Evolutionary conservation across 1,140 invertebrate genomes (phyloP), one percentile per base, ranked within the genome.

Genomic region (Meteorus sp.): DNA sequence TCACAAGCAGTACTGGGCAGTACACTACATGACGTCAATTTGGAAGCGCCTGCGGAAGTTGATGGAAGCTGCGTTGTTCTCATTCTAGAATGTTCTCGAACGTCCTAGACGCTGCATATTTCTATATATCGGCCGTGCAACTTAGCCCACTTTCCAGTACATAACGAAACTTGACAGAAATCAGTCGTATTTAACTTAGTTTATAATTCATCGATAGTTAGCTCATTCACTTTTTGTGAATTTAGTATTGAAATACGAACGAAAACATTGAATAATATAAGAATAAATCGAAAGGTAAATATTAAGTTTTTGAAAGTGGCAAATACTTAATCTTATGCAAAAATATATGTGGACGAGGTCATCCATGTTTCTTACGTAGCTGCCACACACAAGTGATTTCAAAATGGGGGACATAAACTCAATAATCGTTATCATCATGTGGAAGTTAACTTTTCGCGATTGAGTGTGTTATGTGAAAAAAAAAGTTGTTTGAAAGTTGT

Each of bases 61-160:
- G 33, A 17, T 25, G 17, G 41, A 56, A 62, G 20, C 50, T 15
- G 29, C 50, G 15, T 54, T 54, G 13, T n/a, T 33, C 39, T 41
- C 20, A 39, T 55, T 62, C 60, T 62, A 48, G 60, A 58, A 58
- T 41, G 56, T 62, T 62, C 60, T 43, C 27, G 60, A 62, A 62
- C 33, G 43, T 50, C 48, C 55, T 48, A 62, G 60, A 62, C 52
- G 60, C 22, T 39, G 27, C 8, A 39, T 52, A 57, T 57, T 13
- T 55, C 41, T 62, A 61, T 61, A 62, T 62, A 62, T 59, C 50
- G 22, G 41, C 55, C 47, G 60, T 43, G 60, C 60, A 53, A 56
- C 29, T 57, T 56, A 41, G 48, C 31, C 47, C 47, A 62, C 50
- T 37, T 54, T 62, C 56, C 52, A 62, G 60, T 62, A 58, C 56